Conservation (phyloP, 2,113 vertebrate genomes). For the Daboia siamensis region DNA sequence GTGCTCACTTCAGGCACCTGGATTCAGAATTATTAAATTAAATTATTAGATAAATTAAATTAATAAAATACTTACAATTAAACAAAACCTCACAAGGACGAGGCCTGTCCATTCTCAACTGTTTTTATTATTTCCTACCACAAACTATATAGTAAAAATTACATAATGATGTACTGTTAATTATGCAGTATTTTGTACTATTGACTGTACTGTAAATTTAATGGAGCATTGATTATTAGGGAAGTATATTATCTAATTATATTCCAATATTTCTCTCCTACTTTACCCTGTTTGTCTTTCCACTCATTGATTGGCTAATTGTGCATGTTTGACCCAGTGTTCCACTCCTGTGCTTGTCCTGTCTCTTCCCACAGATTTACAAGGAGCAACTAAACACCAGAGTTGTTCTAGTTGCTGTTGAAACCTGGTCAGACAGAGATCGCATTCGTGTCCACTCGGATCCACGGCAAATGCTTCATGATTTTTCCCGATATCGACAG, state of each 20-base stretch:
- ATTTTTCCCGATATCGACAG: conserved; percentile 94
- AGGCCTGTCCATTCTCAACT: background rate
- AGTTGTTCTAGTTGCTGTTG: conserved; percentile 92
- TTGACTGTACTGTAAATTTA: conserved; percentile 7
- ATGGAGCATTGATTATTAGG: conserved; percentile 11
- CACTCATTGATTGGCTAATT: conserved; percentile 64
- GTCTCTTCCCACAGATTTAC: conserved; percentile 85
- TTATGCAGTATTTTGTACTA: background rate
- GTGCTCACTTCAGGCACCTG: background rate
- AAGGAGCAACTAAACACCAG: conserved; percentile 96
- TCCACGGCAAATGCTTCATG: conserved; percentile 88
- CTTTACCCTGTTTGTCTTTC: conserved; percentile 68
- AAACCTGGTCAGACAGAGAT: conserved; percentile 94
- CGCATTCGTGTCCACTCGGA: conserved; percentile 83
- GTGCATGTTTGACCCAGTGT: conserved; percentile 76
- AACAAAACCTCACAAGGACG: background rate
- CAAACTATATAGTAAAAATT: background rate
- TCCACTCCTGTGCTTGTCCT: conserved; percentile 77
- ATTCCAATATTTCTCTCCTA: conserved; percentile 67
- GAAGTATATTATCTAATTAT: conserved; percentile 59
- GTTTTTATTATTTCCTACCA: background rate
- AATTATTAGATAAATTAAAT: no score
- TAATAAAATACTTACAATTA: background rate
- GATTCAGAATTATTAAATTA: background rate
- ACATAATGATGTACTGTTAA: background rate